These are phyloP conservation scores for Cotesia congregata DNA, from an alignment of 2,888 invertebrate species.

Conservation along the genomic window DNA sequence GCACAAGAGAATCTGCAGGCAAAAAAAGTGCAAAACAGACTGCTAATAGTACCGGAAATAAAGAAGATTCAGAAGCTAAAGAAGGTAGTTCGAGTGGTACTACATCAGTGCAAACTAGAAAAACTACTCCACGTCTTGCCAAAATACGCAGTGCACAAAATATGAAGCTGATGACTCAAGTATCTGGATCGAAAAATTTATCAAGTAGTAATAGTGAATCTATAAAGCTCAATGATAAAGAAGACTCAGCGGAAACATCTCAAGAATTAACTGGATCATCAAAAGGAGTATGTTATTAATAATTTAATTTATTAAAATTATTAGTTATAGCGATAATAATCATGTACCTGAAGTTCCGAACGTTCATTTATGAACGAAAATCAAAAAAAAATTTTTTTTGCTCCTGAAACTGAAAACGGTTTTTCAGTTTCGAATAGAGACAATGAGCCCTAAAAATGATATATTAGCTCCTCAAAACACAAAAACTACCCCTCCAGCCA, in stretches of 20 bases:
- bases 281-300: constrained; percentile 53
- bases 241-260: constrained; percentile 49
- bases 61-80: constrained; percentile 13
- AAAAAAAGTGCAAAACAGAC: background rate
- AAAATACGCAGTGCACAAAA: constrained; percentile 68
- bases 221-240: constrained; percentile 57
- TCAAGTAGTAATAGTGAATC: constrained; percentile 49
- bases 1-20: background rate
- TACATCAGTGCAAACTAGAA: constrained; percentile 59
- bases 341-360: too few relatives aligned
- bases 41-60: constrained; percentile 19
- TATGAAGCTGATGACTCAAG: constrained; percentile 66
- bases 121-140: constrained; percentile 65
- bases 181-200: constrained; percentile 58
- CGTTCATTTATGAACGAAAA: too few relatives aligned
- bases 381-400: too few relatives aligned
- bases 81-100: constrained; percentile 40
- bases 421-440: too few relatives aligned
- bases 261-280: constrained; percentile 50
- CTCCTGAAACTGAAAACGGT: too few relatives aligned
- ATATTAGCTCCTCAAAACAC: too few relatives aligned
- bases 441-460: too few relatives aligned
- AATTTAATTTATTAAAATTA: background rate
- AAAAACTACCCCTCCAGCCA: too few relatives aligned
- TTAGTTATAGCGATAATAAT: background rate